phyloP scores from a whole-genome alignment of 2,113 vertebrate species.

The Empidonax alnorum region DNA sequence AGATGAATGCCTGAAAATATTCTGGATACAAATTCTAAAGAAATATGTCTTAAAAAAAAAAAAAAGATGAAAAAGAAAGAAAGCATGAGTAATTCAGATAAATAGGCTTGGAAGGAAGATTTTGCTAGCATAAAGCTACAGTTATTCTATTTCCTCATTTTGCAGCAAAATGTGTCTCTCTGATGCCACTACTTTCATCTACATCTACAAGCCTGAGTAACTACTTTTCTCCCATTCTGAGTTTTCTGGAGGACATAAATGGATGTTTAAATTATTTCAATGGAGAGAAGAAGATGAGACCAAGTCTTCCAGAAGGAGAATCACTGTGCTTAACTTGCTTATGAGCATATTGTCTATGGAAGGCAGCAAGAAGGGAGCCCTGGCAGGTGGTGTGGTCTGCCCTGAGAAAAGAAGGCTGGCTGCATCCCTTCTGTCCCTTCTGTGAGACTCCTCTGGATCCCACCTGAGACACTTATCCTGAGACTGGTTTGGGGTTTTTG shows the following conservation, averaged over 20 bases:
- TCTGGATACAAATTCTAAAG: neutral
- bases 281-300: neutral
- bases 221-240: neutral
- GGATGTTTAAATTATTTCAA: neutral
- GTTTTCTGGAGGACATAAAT: neutral
- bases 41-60: neutral
- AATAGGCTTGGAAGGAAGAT: neutral
- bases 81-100: neutral
- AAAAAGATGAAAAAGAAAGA: neutral
- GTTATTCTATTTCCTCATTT: neutral
- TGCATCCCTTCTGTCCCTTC: too few species aligned
- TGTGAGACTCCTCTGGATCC: neutral
- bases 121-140: neutral
- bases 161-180: neutral
- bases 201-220: neutral
- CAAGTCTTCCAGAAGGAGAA: neutral
- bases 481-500: neutral
- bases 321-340: neutral
- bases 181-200: neutral
- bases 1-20: neutral
- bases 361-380: neutral
- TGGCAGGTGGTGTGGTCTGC: neutral
- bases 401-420: neutral
- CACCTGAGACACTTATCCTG: neutral
- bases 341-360: accelerated